Base-by-base conservation (phyloP, 2,888 invertebrate species). In the Tinea trinotella region DNA sequence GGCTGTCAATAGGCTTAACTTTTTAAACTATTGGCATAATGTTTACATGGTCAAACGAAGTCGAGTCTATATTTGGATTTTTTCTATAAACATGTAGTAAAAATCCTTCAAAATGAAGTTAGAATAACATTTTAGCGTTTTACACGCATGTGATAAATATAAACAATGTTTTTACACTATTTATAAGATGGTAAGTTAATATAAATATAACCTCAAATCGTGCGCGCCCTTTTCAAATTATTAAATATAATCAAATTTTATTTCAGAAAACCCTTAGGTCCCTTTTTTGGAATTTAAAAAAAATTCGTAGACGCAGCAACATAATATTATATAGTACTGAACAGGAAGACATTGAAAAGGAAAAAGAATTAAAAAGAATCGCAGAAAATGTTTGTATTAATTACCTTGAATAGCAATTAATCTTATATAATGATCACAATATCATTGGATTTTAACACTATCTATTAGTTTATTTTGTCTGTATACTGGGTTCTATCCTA, bases 291-390 rank as follows among this genome's bases (percentile, higher is more conserved):
- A 40, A 12, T 15, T 2, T 40, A 1, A 12, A 30, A 30, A 10
- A 40, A 13, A 3, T 40, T 7, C 2, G 12, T 40, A 40, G 40
- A 7, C 15, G 13, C 2, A 13, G 2, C 13, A 13, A 40, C 15
- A 40, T n/a, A n/a, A 50, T n/a, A 50, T n/a, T 12, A 30, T 50
- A 50, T 24, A 24, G 30, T 50, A 13, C 12, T 10, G n/a, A 30
- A 24, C 4, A 5, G 6, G 18, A 24, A 3, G 72, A 81, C 49
- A 71, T 76, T 34, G 77, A 80, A 58, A 84, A 81, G 60, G 72
- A 82, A 60, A 77, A 66, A 54, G 84, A 83, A 64, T 64, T 84
- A 5, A 73, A 75, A 57, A 71, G 71, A 57, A 76, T 84, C 49
- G 71, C 69, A 3, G 68, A 66, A 66, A 64, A 79, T 62, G 84